Base-by-base conservation (phyloP, 2,797 vertebrate species). In the Cyclura pinguis region DNA sequence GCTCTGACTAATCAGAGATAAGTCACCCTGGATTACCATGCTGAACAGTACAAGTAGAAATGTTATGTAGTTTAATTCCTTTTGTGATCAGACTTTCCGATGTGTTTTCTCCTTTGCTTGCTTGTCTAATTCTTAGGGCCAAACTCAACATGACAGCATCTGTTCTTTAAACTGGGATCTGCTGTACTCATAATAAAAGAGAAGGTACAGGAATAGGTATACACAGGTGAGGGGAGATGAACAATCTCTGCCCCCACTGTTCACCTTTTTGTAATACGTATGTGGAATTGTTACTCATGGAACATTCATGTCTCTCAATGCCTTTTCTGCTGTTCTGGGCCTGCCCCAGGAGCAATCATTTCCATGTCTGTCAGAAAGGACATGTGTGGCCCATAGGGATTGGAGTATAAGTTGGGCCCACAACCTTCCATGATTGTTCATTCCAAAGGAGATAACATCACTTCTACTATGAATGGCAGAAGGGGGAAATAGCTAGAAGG, bases 1-100 rank as follows among this genome's bases (percentile, higher is more conserved):
- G 86, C 72, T 81, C 55, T 92, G 55, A 93, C 92, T 90, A 89
- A 84, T 59, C 57, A 93, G 88, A 84, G 29, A 92, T 91, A 82
- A 88, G 74, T 85, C 1, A 55, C 90, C 13, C 81, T 87, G 88
- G 76, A 90, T 87, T 93, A 91, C 16, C 0, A 5, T 18, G 18
- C 80, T 24, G 84, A 81, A 92, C 93, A 76, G 91, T 3, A 16
- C 89, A 80, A n/a, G 2, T 20, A 94, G 20, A 93, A 64, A 91
- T 90, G 77, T 69, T 55, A 83, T 73, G 16, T 76, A 80, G 86
- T 18, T 24, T 76, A 85, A 47, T 29, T 78, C 52, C 18, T 57
- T 74, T 67, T 72, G 6, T 88, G 59, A 89, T 85, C 91, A 88
- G 57, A 92, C 90, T 95, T 90, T 88, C 69, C 80, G 3, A 85